A percentile compares a stretch with the other conserved stretches of the same genome.
phyloP scores from a whole-genome alignment of 2,113 vertebrate genomes.

The Tragelaphus imberbis region DNA sequence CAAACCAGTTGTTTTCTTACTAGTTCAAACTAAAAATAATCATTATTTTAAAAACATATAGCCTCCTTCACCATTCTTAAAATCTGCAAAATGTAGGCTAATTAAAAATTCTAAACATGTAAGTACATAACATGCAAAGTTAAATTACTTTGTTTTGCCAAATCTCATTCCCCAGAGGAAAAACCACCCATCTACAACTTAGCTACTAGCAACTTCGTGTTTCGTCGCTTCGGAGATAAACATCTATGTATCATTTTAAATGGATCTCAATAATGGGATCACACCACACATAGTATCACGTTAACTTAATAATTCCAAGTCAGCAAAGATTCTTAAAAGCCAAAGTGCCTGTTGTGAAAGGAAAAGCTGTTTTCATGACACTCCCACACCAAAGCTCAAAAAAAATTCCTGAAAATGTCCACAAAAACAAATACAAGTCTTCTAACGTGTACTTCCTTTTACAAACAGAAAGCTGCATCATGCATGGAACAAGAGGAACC shows the following conservation, averaged over 20 bases:
- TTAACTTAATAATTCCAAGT: background rate
- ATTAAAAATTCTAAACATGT: background rate
- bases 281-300: background rate
- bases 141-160: background rate
- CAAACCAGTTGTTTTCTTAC: background rate
- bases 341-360: background rate
- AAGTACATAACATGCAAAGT: background rate
- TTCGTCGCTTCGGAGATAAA: background rate
- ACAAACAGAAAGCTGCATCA: background rate
- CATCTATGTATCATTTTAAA: background rate
- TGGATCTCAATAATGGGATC: background rate
- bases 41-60: background rate
- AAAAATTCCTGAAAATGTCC: background rate
- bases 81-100: background rate
- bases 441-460: background rate
- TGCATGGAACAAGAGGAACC: fast-evolving
- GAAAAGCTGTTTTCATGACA: background rate
- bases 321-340: background rate
- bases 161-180: background rate
- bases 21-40: slow-evolving; percentile 4
- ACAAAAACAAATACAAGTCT: background rate
- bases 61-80: background rate
- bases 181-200: background rate
- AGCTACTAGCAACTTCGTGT: background rate
- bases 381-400: background rate